Evolutionary conservation across 92 coral and sea anemone species (phyloP).

Genomic region (Muricea muricata): DNA sequence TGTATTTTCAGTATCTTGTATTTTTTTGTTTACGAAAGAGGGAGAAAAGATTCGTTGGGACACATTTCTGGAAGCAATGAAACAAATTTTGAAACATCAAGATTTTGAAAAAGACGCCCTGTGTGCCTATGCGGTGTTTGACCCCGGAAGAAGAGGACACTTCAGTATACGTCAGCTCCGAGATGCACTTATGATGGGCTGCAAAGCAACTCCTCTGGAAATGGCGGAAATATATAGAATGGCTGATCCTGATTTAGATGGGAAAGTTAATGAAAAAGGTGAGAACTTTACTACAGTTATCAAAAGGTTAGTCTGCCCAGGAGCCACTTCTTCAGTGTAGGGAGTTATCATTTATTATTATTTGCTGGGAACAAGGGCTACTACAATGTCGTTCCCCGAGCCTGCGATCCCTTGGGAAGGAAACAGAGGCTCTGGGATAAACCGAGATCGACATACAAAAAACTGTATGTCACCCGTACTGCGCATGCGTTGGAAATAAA

Average conservation of each 20-base stretch:
- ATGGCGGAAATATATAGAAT: conserved; percentile 37
- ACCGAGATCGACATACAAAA: too few relatives aligned
- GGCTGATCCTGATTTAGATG: conserved; percentile 42
- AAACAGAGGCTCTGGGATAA: too few relatives aligned
- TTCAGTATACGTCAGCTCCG: conserved; percentile 18
- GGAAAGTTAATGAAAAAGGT: conserved; percentile 26
- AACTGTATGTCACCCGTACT: too few relatives aligned
- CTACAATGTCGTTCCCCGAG: too few relatives aligned
- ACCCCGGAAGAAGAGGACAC: conserved; percentile 18
- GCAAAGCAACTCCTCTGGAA: conserved; percentile 17
- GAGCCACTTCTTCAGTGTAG: too few relatives aligned
- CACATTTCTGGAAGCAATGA: conserved; percentile 17
- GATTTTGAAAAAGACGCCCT: conserved; percentile 28
- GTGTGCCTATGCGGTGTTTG: conserved; percentile 34
- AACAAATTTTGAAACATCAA: conserved; percentile 5
- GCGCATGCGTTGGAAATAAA: too few relatives aligned
- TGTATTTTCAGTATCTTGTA: not conserved
- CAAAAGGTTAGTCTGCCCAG: too few relatives aligned
- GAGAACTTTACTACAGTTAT: not conserved
- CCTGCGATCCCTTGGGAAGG: too few relatives aligned
- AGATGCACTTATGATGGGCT: conserved; percentile 22
- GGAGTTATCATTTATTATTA: too few relatives aligned
- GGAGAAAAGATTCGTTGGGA: conserved; percentile 8
- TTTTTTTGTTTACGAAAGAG: not conserved
- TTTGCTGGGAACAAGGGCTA: too few relatives aligned